Conservation (phyloP, 2,797 vertebrate genomes). For the Falco columbarius region DNA sequence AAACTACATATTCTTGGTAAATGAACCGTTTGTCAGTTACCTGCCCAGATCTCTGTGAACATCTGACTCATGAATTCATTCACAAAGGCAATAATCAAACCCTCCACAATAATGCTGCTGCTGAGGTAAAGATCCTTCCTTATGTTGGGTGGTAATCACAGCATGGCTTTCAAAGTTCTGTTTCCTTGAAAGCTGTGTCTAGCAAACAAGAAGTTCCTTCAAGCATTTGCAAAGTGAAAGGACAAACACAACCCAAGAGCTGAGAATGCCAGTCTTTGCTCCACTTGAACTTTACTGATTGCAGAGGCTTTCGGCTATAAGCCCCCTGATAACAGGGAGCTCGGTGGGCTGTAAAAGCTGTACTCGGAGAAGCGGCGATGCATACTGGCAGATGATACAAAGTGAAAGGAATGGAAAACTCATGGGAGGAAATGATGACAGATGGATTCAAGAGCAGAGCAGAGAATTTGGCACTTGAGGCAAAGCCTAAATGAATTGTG, state of each 20-base stretch:
- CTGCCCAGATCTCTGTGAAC: neutral
- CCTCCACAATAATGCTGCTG: neutral
- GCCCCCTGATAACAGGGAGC: neutral
- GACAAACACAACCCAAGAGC: neutral
- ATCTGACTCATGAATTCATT: neutral
- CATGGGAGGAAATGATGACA: conserved; percentile 38
- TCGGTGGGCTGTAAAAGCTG: neutral
- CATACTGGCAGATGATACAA: neutral
- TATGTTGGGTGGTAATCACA: neutral
- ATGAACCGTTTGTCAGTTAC: neutral
- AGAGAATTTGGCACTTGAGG: conserved; percentile 36
- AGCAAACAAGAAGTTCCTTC: neutral
- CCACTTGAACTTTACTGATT: neutral
- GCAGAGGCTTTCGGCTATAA: neutral
- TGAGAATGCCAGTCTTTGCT: neutral
- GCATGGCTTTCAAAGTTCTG: neutral
- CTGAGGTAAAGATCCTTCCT: neutral
- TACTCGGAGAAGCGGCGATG: neutral
- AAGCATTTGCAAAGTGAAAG: neutral
- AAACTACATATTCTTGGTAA: neutral
- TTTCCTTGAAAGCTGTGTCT: neutral
- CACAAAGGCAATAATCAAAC: neutral
- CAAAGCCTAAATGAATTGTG: conserved; percentile 47
- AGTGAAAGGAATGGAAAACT: conserved; percentile 15
- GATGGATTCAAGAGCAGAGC: conserved; percentile 26